phyloP scores from a whole-genome alignment of 1,140 invertebrate genomes.

The Lasioglossum baleicum region DNA sequence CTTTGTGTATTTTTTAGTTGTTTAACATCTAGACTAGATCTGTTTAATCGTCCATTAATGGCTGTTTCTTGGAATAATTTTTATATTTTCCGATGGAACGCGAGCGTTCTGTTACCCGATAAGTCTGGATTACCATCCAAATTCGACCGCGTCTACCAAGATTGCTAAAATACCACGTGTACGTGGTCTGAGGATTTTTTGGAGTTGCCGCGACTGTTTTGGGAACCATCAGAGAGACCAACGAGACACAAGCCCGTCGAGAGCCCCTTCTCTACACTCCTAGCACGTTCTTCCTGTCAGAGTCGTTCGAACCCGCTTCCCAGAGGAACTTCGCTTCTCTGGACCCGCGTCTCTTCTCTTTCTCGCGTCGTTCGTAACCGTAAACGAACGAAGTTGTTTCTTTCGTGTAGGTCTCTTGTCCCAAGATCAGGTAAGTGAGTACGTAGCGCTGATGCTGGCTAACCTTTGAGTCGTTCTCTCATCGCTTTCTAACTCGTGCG shows the following conservation, averaged over 20 bases:
- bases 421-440: constrained; percentile 41
- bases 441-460: constrained; percentile 42
- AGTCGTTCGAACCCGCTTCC: not conserved
- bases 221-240: constrained; percentile 1
- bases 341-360: too few species aligned
- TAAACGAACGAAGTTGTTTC: not conserved
- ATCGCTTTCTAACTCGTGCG: constrained; percentile 36
- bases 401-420: not conserved
- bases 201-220: not conserved
- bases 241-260: constrained; percentile 1
- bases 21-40: too few species aligned
- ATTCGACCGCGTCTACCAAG: too few species aligned
- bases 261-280: constrained; percentile 2
- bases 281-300: constrained; percentile 17
- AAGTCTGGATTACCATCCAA: too few species aligned
- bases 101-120: too few species aligned
- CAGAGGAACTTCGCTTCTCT: not conserved
- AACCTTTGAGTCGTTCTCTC: constrained; percentile 49
- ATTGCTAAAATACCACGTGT: too few species aligned
- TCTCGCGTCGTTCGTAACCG: too few species aligned
- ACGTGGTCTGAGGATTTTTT: too few species aligned
- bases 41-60: too few species aligned
- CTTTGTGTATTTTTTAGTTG: too few species aligned
- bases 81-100: too few species aligned
- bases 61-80: too few species aligned